Conservation (phyloP, 2,888 invertebrate genomes). For the Dynastes hyllus region DNA sequence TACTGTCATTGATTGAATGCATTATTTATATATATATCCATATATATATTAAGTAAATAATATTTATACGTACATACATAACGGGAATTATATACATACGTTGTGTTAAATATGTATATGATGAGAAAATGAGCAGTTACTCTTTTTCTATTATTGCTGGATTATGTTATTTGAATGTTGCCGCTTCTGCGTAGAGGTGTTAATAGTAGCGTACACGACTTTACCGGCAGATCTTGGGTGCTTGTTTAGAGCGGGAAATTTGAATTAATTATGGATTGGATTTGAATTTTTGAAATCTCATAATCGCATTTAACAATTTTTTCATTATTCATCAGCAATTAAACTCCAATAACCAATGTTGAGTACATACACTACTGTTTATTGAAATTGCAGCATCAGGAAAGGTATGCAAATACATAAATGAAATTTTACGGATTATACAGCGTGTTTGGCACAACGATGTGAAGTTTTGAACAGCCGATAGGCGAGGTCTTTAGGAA, state of each 20-base stretch:
- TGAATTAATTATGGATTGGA: neutral
- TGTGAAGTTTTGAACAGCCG: no score
- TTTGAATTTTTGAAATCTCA: slow-evolving; percentile 4
- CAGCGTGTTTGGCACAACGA: no score
- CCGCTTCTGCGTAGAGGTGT: slow-evolving; percentile 59
- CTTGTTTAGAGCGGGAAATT: slow-evolving; percentile 13
- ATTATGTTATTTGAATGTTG: slow-evolving; percentile 64
- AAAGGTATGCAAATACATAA: no score
- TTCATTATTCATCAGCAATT: no score
- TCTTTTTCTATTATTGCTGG: neutral
- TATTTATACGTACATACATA: slow-evolving; percentile 23
- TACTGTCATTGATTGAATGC: slow-evolving; percentile 61
- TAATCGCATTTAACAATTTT: neutral
- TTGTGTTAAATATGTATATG: slow-evolving; percentile 5
- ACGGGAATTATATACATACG: slow-evolving; percentile 38
- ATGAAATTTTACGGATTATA: no score
- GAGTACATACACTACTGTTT: no score
- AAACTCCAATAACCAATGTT: no score
- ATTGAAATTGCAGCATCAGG: no score
- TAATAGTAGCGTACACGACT: neutral
- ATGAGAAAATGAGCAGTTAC: neutral
- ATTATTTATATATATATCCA: slow-evolving; percentile 49
- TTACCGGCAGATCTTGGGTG: neutral
- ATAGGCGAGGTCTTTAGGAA: no score
- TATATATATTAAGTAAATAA: slow-evolving; percentile 44